A percentile compares a stretch with the other conserved stretches of the same genome.
Conservation (phyloP, 2,888 invertebrate species). For the Drosophila lacicola region DNA sequence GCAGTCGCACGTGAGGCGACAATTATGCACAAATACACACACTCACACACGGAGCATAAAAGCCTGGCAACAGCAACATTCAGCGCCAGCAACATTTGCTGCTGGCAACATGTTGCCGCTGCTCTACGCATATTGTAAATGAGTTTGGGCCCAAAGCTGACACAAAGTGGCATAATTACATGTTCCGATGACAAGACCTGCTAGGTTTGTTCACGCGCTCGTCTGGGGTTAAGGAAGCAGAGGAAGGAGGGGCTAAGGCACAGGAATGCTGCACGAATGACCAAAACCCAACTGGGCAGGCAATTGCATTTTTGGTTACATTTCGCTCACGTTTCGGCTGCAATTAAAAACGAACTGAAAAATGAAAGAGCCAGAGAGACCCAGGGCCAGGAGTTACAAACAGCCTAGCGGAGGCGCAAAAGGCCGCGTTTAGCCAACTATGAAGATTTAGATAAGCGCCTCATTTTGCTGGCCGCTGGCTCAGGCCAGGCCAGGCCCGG, state of each 20-base stretch:
- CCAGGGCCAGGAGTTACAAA: constrained; percentile 30
- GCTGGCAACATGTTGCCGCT: constrained; percentile 30
- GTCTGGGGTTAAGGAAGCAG: neutral
- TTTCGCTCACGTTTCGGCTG: constrained; percentile 81
- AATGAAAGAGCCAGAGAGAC: constrained; percentile 40
- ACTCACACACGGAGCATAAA: constrained; percentile 1
- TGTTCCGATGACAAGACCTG: constrained; percentile 76
- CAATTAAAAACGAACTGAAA: constrained; percentile 78
- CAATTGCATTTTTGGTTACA: constrained; percentile 81
- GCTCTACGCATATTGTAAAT: constrained; percentile 38
- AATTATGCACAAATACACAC: constrained; percentile 52
- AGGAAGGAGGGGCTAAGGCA: constrained; percentile 6
- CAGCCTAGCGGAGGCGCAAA: constrained; percentile 72
- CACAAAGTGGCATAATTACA: constrained; percentile 82
- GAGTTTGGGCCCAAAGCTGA: constrained; percentile 45
- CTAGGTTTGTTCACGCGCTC: constrained; percentile 53
- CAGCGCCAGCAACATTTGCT: constrained; percentile 5
- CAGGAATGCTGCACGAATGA: constrained; percentile 78
- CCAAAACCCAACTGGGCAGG: constrained; percentile 55
- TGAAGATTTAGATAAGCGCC: constrained; percentile 85
- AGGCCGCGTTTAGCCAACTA: constrained; percentile 85
- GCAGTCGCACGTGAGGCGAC: constrained; percentile 65
- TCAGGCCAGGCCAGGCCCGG: constrained; percentile 24
- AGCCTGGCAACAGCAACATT: constrained; percentile 19
- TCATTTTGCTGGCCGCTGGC: constrained; percentile 76